These are phyloP conservation scores for Eurytoma californica DNA, from an alignment of 2,888 invertebrate genomes.

Conservation along the genomic window DNA sequence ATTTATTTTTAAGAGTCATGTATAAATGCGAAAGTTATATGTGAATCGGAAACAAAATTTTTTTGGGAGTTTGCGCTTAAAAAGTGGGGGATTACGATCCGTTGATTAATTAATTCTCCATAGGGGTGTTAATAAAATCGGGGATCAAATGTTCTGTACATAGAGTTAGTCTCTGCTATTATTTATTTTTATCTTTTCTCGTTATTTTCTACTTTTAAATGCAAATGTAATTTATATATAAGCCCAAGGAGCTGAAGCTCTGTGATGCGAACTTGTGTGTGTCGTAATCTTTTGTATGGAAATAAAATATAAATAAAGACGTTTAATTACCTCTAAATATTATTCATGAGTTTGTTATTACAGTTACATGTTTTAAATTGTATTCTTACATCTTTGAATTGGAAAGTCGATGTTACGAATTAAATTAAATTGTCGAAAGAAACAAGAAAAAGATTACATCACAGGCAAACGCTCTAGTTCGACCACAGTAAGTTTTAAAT, in stretches of 20 bases:
- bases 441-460: constrained; percentile 46
- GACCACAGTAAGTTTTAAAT: constrained; percentile 8
- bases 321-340: constrained; percentile 46
- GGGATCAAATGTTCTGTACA: constrained; percentile 64
- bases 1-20: constrained; percentile 19
- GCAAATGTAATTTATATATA: constrained; percentile 55
- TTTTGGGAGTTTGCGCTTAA: constrained; percentile 33
- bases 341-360: constrained; percentile 43
- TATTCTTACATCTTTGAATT: constrained; percentile 16
- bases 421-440: constrained; percentile 1
- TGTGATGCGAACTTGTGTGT: constrained; percentile 51
- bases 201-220: constrained; percentile 55
- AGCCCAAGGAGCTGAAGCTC: constrained; percentile 45
- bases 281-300: constrained; percentile 58
- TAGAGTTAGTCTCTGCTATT: constrained; percentile 65
- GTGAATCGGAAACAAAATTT: constrained; percentile 1
- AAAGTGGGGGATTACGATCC: constrained; percentile 32
- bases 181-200: constrained; percentile 66
- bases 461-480: constrained; percentile 22
- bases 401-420: constrained; percentile 1
- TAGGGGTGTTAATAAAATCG: constrained; percentile 50
- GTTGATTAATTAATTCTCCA: constrained; percentile 49
- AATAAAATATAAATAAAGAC: constrained; percentile 55
- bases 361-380: constrained; percentile 32
- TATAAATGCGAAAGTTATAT: constrained; percentile 18